Base-by-base conservation (phyloP, 2,113 vertebrate genomes). In the Cyanoramphus novaezelandiae region DNA sequence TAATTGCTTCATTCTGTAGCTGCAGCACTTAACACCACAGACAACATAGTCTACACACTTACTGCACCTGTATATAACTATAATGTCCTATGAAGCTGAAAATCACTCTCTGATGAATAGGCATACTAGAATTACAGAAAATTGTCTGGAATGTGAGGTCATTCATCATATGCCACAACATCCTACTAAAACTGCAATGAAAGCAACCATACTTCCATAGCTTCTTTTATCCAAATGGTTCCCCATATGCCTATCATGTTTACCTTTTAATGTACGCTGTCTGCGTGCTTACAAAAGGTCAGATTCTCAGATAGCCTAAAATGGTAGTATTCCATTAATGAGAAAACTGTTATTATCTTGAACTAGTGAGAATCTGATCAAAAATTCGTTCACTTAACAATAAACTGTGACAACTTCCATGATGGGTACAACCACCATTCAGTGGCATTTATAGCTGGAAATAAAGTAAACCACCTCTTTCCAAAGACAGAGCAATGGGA, bases 1-100 rank as follows among this genome's bases (percentile, higher is more conserved):
- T 84, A 95, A 94, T 44, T 92, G 62, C 82, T 83, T 75, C 31
- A 88, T 76, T 78, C 65, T 78, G 53, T 89, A 93, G 91, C 84
- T 93, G 86, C 70, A 59, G 82, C 6, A 19, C 72, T 94, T 62
- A 81, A 31, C 44, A 93, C 47, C 39, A 81, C 94, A 88, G 62
- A 67, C 41, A 67, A 93, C 33, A 64, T 63, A 90, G 86, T 86
- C 29, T 53, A 46, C 53, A 68, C 21, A 83, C 27, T 60, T 33
- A 44, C 64, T 79, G 67, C 53, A 90, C 46, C 63, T 44, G 37
- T 71, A 74, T 28, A 46, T 28, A 68, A 31, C 52, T 77, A 9
- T 29, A 69, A 27, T 33, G 41, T 49, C 63, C 68, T n/a, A 75
- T 18, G 60, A 52, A 94, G 63, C 20, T 82, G 70, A 53, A 49